Evolutionary conservation across 2,113 vertebrate species (phyloP).

Genomic region (Xiphophorus hellerii): DNA sequence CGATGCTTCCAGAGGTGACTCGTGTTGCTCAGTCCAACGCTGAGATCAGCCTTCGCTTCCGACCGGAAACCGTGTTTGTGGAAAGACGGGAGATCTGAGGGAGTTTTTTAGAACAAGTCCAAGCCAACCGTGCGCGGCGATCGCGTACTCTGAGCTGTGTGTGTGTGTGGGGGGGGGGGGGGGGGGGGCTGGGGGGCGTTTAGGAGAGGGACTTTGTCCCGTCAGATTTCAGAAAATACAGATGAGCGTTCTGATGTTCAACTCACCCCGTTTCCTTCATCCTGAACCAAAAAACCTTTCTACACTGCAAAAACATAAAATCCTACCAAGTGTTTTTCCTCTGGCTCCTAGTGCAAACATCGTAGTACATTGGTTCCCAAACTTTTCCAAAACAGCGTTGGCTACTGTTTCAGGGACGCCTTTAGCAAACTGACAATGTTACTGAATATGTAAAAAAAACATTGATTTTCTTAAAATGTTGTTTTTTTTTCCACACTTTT

Average conservation of each 20-base stretch:
- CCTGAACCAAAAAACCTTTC: background rate
- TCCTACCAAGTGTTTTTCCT: too few species aligned
- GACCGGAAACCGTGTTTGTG: slow-evolving; percentile 39
- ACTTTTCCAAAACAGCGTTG: too few species aligned
- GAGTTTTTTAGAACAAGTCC: slow-evolving; percentile 22
- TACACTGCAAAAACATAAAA: too few species aligned
- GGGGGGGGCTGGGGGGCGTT: background rate
- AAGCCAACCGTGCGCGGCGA: background rate
- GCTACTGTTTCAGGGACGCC: too few species aligned
- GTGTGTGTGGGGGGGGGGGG: too few species aligned
- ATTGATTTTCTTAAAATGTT: too few species aligned
- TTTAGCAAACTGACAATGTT: too few species aligned
- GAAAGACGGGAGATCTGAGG: slow-evolving; percentile 7
- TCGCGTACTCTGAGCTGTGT: slow-evolving; percentile 27
- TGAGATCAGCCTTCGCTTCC: slow-evolving; percentile 43
- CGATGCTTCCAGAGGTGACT: slow-evolving; percentile 39
- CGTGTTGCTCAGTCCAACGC: slow-evolving; percentile 6
- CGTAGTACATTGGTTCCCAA: too few species aligned
- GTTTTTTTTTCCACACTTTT: too few species aligned
- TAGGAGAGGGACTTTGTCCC: slow-evolving; percentile 12
- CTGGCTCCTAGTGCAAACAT: too few species aligned
- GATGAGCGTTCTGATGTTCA: slow-evolving; percentile 14
- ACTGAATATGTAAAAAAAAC: too few species aligned
- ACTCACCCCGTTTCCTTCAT: background rate
- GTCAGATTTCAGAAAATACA: slow-evolving; percentile 10